Evolutionary conservation across 2,113 vertebrate species (phyloP).

Genomic region (Ellobius talpinus): DNA sequence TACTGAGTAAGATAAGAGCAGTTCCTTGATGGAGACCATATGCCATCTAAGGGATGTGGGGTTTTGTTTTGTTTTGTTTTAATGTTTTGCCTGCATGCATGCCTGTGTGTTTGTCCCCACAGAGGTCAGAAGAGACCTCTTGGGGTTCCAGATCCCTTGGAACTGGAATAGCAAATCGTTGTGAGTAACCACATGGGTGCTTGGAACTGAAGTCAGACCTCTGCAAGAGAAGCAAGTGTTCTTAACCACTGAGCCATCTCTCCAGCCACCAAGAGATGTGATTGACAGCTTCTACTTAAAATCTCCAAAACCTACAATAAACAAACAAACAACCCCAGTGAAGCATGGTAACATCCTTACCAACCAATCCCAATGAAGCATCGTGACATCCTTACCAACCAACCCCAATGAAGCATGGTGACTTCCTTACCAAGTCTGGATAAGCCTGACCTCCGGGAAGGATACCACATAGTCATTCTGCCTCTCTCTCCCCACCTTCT

Average conservation of each 20-base stretch:
- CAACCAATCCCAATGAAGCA: not conserved
- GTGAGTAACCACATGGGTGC: not conserved
- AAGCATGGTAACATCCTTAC: not conserved
- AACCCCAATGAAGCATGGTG: not conserved
- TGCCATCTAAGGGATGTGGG: not conserved
- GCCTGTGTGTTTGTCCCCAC: not conserved
- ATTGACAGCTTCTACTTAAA: not conserved
- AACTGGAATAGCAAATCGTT: not conserved
- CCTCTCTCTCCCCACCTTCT: not conserved
- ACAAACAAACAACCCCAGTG: not conserved
- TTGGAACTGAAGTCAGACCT: not conserved
- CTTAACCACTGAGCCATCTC: not conserved
- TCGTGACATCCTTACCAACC: not conserved
- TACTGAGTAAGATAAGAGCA: conserved; percentile 51
- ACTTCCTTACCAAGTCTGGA: not conserved
- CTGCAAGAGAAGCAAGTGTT: not conserved
- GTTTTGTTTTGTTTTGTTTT: not conserved
- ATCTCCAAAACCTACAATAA: conserved; percentile 23
- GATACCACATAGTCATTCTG: not conserved
- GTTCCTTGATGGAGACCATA: not conserved
- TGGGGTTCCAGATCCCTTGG: not conserved
- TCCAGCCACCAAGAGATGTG: not conserved
- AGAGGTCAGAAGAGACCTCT: not conserved
- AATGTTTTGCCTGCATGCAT: not conserved
- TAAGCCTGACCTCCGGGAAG: not conserved